Percentiles rank a stretch among this genome's conserved stretches.
phyloP scores from a whole-genome alignment of 2,113 vertebrate genomes.

The Protomyctophum bolini region DNA sequence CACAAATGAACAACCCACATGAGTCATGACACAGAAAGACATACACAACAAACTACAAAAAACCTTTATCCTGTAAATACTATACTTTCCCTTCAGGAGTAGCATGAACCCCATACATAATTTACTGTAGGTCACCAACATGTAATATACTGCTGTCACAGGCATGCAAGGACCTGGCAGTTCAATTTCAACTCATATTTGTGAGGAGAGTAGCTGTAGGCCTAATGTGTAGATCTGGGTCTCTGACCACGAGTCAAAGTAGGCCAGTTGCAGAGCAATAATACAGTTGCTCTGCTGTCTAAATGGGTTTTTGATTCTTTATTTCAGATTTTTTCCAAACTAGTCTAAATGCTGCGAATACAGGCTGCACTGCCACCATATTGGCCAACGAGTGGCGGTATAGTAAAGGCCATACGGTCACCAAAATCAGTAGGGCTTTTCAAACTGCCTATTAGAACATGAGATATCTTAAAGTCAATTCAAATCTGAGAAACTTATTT shows the following conservation, averaged over 20 bases:
- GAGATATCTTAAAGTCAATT: no score
- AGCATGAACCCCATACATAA: neutral
- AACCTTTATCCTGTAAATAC: slow-evolving; percentile 9
- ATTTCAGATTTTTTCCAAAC: neutral
- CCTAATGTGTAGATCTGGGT: neutral
- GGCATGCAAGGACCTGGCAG: slow-evolving; percentile 42
- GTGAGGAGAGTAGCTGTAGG: slow-evolving; percentile 28
- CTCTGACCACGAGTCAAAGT: slow-evolving; percentile 27
- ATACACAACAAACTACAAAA: slow-evolving; percentile 4
- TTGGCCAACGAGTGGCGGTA: no score
- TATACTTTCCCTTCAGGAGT: slow-evolving; percentile 13
- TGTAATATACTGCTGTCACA: slow-evolving; percentile 12
- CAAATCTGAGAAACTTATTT: no score
- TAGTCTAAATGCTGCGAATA: no score
- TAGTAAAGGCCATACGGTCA: no score
- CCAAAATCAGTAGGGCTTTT: no score
- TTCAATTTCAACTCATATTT: slow-evolving; percentile 38
- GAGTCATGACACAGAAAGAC: neutral
- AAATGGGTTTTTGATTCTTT: slow-evolving; percentile 17
- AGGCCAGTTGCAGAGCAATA: slow-evolving; percentile 8
- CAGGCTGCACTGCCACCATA: no score
- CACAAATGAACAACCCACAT: neutral
- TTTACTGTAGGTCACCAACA: slow-evolving; percentile 22
- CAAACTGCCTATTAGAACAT: no score
- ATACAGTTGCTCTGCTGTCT: slow-evolving; percentile 10